phyloP scores from a whole-genome alignment of 2,113 vertebrate species.

The Ctenomys sociabilis region DNA sequence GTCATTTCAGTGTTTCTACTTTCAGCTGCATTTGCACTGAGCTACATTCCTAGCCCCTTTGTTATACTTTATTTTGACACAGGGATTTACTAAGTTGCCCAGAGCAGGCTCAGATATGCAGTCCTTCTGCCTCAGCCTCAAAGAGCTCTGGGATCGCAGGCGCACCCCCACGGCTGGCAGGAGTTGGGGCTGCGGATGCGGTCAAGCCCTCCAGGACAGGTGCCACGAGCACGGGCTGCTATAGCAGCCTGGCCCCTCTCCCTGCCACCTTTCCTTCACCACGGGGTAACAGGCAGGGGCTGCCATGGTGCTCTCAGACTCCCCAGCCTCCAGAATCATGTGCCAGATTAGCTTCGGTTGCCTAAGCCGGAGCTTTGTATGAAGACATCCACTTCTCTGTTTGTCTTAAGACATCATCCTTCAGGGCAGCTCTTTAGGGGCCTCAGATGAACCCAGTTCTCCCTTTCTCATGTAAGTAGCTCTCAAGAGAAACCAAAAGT shows the following conservation, averaged over 20 bases:
- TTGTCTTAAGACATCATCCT: not conserved
- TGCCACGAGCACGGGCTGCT: not conserved
- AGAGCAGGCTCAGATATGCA: too few relatives aligned
- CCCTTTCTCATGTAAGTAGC: not conserved
- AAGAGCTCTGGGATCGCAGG: too few relatives aligned
- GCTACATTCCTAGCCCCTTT: too few relatives aligned
- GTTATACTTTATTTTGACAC: too few relatives aligned
- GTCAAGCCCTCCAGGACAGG: not conserved
- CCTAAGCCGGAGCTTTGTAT: not conserved
- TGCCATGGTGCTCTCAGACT: too few relatives aligned
- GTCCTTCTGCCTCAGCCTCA: too few relatives aligned
- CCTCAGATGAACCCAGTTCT: not conserved
- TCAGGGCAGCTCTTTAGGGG: not conserved
- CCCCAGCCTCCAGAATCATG: not conserved
- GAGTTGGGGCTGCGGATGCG: not conserved
- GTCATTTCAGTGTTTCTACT: too few relatives aligned
- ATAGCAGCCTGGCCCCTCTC: not conserved
- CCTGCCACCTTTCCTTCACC: not conserved
- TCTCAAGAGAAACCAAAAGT: not conserved
- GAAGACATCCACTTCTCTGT: not conserved
- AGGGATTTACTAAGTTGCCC: too few relatives aligned
- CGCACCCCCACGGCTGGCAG: not conserved
- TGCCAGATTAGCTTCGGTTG: not conserved
- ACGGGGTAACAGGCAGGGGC: not conserved
- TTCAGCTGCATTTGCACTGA: too few relatives aligned